Evolutionary conservation across 1,140 invertebrate genomes (phyloP).

Genomic region (Papilio glaucus): DNA sequence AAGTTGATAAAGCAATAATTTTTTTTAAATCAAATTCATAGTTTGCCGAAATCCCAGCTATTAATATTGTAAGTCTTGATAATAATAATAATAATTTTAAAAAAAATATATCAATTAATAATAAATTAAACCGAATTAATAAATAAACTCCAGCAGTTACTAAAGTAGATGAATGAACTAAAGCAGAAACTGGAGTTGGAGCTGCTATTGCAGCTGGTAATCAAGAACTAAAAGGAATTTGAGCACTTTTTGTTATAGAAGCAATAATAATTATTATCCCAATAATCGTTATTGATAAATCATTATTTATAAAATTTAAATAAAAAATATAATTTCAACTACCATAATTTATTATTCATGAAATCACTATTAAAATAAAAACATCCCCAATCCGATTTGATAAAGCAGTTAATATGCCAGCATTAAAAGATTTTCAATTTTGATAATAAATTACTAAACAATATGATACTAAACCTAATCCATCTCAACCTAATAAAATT

Average conservation of each 20-base stretch:
- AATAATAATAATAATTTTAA: slow-evolving; percentile 76
- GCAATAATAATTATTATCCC: slow-evolving; percentile 82
- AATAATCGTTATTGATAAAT: slow-evolving; percentile 76
- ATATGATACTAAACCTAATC: slow-evolving; percentile 87
- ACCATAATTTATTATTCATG: slow-evolving; percentile 83
- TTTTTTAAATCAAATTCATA: slow-evolving; percentile 88
- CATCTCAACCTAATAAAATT: slow-evolving; percentile 89
- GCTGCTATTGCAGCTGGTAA: slow-evolving; percentile 88
- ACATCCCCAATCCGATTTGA: slow-evolving; percentile 86
- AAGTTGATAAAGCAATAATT: slow-evolving; percentile 89
- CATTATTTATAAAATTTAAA: slow-evolving; percentile 77
- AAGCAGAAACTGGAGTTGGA: slow-evolving; percentile 87
- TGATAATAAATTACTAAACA: slow-evolving; percentile 87
- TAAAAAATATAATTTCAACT: slow-evolving; percentile 82
- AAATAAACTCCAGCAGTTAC: slow-evolving; percentile 89
- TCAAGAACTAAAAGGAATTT: slow-evolving; percentile 88
- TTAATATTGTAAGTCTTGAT: slow-evolving; percentile 85
- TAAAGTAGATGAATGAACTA: slow-evolving; percentile 90
- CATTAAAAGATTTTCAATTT: slow-evolving; percentile 85
- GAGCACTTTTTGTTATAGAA: slow-evolving; percentile 88
- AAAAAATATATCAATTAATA: slow-evolving; percentile 59
- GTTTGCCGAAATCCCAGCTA: slow-evolving; percentile 84
- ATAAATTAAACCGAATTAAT: slow-evolving; percentile 86
- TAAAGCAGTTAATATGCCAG: slow-evolving; percentile 86
- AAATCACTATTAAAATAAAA: slow-evolving; percentile 83